Base-by-base conservation (phyloP, 1,140 invertebrate genomes). In the Drosophila santomea region DNA sequence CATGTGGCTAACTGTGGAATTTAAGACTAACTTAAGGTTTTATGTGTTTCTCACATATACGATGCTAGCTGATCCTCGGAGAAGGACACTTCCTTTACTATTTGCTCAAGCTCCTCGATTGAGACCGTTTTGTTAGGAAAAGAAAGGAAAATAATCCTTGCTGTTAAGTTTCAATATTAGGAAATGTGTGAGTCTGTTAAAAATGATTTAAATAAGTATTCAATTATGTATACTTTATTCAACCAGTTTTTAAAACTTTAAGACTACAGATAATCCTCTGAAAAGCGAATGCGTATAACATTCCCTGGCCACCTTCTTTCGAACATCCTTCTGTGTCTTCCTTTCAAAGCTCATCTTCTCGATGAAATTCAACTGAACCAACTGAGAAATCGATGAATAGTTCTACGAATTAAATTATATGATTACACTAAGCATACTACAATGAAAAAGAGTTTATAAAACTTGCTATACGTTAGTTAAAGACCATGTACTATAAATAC, bases 361-460 rank as follows among this genome's bases (percentile, higher is more conserved):
- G 2, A 20, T 64, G 60, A 66, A 14, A 52, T 69, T 25, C 51
- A 48, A 71, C 66, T 69, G 67, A 71, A 71, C 67, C 67, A 71
- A 71, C 64, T 56, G 52, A 71, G 28, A 69, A 68, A 48, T 71
- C 63, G 39, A 47, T 28, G 25, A 36, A 38, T 62, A 72, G 56
- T 35, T 48, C 43, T 25, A 41, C 7, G 32, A 59, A 17, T 17
- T 38, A 20, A 78, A 28, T 36, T 32, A 74, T 38, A 76, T 52
- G 47, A 47, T 17, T 63, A 74, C 10, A 45, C 56, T 88, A 86
- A 72, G 68, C 45, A 43, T 60, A 60, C 61, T 68, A 74, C 23
- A 55, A 63, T 51, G 63, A 45, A 57, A 61, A 83, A 78, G 58
- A 89, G 84, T 88, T 89, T 88, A 69, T 78, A 74, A 89, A 88